Base-by-base conservation (phyloP, 2,888 invertebrate species). In the Asteroscopus sphinx region DNA sequence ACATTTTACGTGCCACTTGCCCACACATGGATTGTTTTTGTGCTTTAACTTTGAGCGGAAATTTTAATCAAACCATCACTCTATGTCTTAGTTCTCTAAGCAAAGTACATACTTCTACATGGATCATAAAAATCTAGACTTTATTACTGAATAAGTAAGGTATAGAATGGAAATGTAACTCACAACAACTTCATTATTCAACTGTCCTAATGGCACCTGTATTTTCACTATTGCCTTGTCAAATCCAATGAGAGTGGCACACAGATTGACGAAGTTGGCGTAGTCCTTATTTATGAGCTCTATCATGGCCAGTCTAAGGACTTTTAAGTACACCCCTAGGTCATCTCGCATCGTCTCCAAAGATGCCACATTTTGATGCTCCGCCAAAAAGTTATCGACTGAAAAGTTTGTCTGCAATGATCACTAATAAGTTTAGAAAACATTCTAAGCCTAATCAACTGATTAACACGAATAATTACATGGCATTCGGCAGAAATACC, bases 281-380 rank as follows among this genome's bases (percentile, higher is more conserved):
- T 99, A 99, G 86, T 99, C 99, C 85, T 98, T 98, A 91, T 99
- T 99, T 73, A 99, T 98, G 6, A 99, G 96, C 88, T 99, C 99
- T 71, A 99, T 98, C 98, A 99, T 98, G 11, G 98, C 97, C 58
- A 97, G 96, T 73, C 99, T 96, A 0, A 99, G 93, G n/a, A 98
- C 96, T 90, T 98, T 98, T 41, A 99, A 94, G 88, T 99, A 99
- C 15, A 97, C 94, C 3, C 98, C 98, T 71, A 99, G 94, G 88
- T 99, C 98, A 91, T 98, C 98, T 47, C 98, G 95, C 89, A 99
- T 96, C 9, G 96, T 96, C 87, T 99, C 99, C 80, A 98, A 92
- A 12, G 96, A 96, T 0, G 96, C 96, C 60, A 95, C 95, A 86
- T 95, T 95, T 70, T 96, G 96, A 77, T 97, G 96, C 72, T 97